Evolutionary conservation across 1,140 invertebrate species (phyloP).

Genomic region (Orussus abietinus): DNA sequence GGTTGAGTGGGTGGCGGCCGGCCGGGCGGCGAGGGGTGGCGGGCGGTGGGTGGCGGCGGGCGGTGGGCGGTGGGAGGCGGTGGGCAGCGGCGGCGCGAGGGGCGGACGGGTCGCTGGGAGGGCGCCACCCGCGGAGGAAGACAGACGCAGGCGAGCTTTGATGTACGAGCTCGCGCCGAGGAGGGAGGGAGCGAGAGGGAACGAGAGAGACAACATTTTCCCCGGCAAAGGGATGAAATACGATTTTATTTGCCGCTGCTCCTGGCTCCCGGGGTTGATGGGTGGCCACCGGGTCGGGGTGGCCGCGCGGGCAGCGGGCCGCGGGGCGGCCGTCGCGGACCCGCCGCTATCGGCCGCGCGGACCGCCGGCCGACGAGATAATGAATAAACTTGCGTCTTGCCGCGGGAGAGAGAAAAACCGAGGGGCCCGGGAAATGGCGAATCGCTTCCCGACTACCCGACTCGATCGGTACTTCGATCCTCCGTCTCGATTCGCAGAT

Average conservation of each 20-base stretch:
- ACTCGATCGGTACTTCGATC: no score
- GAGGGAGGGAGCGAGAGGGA: slow-evolving; percentile 32
- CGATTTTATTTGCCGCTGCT: slow-evolving; percentile 50
- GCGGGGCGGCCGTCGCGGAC: no score
- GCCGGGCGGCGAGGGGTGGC: slow-evolving; percentile 23
- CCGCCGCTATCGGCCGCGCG: slow-evolving; percentile 38
- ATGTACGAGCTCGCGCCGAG: slow-evolving; percentile 44
- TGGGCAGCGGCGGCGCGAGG: slow-evolving; percentile 16
- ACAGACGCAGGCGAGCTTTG: slow-evolving; percentile 48
- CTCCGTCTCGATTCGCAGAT: no score
- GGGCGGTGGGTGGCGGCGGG: slow-evolving; percentile 24
- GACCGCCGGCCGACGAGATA: slow-evolving; percentile 26
- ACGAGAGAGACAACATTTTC: slow-evolving; percentile 45
- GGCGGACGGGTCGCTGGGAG: slow-evolving; percentile 2
- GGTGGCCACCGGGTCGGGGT: slow-evolving; percentile 39
- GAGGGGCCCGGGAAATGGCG: no score
- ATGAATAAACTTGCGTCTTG: slow-evolving; percentile 39
- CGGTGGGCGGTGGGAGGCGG: slow-evolving; percentile 19
- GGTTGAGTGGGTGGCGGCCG: slow-evolving; percentile 30
- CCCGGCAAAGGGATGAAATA: slow-evolving; percentile 50
- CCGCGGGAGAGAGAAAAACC: slow-evolving; percentile 28
- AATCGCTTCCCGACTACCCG: no score
- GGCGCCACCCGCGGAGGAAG: slow-evolving; percentile 37
- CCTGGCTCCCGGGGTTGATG: slow-evolving; percentile 37
- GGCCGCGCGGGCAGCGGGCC: no score